Evolutionary conservation across 2,113 vertebrate species (phyloP).

Genomic region (Zapus hudsonius): DNA sequence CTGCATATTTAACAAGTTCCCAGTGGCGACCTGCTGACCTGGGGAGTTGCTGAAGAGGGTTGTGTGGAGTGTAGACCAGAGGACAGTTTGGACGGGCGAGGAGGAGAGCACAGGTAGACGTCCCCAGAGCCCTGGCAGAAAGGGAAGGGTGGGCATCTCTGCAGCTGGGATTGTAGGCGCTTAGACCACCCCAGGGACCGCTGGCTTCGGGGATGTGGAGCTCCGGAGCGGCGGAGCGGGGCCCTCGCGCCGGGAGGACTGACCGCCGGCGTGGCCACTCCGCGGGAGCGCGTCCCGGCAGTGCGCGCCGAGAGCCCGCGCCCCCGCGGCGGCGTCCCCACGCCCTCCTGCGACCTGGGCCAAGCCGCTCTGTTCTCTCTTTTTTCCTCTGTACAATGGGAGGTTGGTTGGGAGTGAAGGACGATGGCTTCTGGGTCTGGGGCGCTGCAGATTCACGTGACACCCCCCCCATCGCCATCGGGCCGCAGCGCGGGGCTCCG

Average conservation of each 20-base stretch:
- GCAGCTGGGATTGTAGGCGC: background rate
- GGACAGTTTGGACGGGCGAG: background rate
- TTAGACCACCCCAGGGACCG: background rate
- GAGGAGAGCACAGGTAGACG: background rate
- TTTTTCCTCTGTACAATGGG: constrained; percentile 38
- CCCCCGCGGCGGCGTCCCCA: no score
- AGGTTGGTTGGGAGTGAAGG: background rate
- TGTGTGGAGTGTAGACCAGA: background rate
- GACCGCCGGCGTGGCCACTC: no score
- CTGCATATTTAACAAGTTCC: background rate
- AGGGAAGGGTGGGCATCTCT: background rate
- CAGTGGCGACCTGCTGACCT: background rate
- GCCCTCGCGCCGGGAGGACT: no score
- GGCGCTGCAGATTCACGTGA: no score
- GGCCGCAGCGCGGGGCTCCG: no score
- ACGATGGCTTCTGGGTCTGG: background rate
- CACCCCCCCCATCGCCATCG: no score
- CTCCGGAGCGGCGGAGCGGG: no score
- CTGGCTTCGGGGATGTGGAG: background rate
- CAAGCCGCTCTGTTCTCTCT: background rate
- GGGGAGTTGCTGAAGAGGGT: background rate
- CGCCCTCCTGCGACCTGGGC: background rate
- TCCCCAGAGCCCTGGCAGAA: background rate
- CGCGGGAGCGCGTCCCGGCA: no score
- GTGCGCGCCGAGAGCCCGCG: no score